Conservation (phyloP, 1,140 invertebrate genomes). For the Drosophila malerkotliana region DNA sequence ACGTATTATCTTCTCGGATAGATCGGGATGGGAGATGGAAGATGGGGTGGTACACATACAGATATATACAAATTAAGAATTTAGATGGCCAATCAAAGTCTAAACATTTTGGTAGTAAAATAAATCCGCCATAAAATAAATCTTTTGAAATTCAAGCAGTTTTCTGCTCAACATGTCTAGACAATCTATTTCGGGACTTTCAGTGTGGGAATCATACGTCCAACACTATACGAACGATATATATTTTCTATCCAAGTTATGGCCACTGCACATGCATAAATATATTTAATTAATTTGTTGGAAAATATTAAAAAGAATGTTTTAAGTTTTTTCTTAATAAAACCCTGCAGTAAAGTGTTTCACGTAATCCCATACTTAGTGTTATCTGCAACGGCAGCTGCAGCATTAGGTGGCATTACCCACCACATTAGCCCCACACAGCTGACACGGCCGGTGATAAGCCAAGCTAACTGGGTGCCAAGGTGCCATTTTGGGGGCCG, state of each 20-base stretch:
- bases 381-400: constrained; percentile 39
- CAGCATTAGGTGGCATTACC: constrained; percentile 24
- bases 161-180: constrained; percentile 32
- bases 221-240: not conserved
- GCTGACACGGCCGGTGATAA: constrained; percentile 48
- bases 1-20: not conserved
- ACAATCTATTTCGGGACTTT: constrained; percentile 37
- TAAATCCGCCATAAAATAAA: constrained; percentile 42
- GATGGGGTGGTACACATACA: too few species aligned
- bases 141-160: constrained; percentile 20
- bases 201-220: constrained; percentile 8
- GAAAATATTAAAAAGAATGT: not conserved
- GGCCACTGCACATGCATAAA: constrained; percentile 7
- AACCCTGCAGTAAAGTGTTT: constrained; percentile 23
- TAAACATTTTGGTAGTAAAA: constrained; percentile 31
- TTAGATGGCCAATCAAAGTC: constrained; percentile 13
- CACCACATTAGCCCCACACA: constrained; percentile 23
- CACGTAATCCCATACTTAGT: constrained; percentile 17
- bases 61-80: constrained; percentile 11
- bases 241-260: constrained; percentile 18
- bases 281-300: constrained; percentile 11
- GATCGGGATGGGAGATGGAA: too few species aligned
- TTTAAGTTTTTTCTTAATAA: not conserved
- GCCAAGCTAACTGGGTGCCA: constrained; percentile 47
- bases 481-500: constrained; percentile 15